A percentile compares a stretch with the other conserved stretches of the same genome.
Evolutionary conservation across 2,888 invertebrate species (phyloP).

Genomic region (Arctia plantaginis): DNA sequence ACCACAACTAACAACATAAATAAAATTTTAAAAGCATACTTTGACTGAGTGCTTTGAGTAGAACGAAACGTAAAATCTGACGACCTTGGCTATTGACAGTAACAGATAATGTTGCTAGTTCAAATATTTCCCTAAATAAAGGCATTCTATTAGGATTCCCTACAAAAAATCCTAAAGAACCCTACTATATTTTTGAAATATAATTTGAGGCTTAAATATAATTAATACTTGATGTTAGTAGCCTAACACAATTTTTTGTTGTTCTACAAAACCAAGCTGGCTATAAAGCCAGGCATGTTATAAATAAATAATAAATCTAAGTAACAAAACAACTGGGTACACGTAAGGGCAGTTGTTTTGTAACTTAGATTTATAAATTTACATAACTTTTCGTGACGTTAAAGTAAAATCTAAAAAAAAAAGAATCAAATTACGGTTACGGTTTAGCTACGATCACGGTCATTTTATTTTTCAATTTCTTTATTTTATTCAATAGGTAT

Average conservation of each 20-base stretch:
- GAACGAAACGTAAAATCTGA: conserved; percentile 43
- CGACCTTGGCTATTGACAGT: conserved; percentile 57
- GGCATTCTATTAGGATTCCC: conserved; percentile 18
- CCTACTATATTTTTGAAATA: not conserved
- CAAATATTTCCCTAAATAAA: not conserved
- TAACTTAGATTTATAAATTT: no score
- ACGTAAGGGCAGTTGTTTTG: no score
- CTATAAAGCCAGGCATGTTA: no score
- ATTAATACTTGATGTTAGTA: no score
- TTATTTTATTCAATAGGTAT: no score
- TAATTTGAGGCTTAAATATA: not conserved
- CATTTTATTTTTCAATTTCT: no score
- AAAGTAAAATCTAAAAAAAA: no score
- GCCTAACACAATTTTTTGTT: not conserved
- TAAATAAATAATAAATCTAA: not conserved
- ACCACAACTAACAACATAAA: not conserved
- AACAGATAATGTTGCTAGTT: conserved; percentile 20
- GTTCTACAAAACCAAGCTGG: no score
- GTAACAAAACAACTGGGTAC: not conserved
- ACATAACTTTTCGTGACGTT: no score
- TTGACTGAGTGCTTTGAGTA: not conserved
- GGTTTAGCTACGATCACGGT: no score
- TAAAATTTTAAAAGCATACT: not conserved
- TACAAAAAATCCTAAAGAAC: not conserved
- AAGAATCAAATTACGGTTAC: no score